Evolutionary conservation across 2,797 vertebrate species (phyloP).

Genomic region (Oreochromis mossambicus): DNA sequence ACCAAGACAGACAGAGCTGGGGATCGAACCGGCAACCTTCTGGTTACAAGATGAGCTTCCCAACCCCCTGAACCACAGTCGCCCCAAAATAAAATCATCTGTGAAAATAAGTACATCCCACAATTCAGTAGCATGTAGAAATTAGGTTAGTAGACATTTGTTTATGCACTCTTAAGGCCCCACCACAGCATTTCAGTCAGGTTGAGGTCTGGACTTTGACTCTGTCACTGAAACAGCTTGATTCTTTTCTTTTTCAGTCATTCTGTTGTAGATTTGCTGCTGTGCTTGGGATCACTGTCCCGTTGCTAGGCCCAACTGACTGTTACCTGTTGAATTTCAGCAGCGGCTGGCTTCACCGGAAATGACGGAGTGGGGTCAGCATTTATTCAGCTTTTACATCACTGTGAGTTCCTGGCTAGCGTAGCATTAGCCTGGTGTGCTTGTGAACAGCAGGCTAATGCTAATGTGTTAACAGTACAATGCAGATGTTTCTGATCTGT

Average conservation of each 20-base stretch:
- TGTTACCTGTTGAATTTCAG: background rate
- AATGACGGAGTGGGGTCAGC: background rate
- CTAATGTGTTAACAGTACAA: background rate
- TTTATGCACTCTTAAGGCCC: background rate
- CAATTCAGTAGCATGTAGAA: background rate
- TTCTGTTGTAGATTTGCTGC: background rate
- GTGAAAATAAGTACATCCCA: background rate
- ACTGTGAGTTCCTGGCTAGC: background rate
- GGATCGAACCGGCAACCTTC: too few relatives aligned
- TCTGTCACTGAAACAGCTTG: fast-evolving
- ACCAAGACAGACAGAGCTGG: too few relatives aligned
- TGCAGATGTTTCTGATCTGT: background rate
- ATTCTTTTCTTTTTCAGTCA: background rate
- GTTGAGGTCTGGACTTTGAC: background rate
- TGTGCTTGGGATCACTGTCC: background rate
- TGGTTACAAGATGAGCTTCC: too few relatives aligned
- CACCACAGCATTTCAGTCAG: background rate
- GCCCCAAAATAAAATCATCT: background rate
- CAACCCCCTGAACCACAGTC: too few relatives aligned
- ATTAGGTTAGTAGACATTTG: background rate
- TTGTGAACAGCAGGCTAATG: background rate
- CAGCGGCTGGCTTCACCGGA: fast-evolving
- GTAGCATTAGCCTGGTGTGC: background rate
- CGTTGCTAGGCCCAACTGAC: fast-evolving
- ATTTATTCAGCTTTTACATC: background rate